Conservation (phyloP, 2,113 vertebrate species). For the Dryoscopus gambensis region DNA sequence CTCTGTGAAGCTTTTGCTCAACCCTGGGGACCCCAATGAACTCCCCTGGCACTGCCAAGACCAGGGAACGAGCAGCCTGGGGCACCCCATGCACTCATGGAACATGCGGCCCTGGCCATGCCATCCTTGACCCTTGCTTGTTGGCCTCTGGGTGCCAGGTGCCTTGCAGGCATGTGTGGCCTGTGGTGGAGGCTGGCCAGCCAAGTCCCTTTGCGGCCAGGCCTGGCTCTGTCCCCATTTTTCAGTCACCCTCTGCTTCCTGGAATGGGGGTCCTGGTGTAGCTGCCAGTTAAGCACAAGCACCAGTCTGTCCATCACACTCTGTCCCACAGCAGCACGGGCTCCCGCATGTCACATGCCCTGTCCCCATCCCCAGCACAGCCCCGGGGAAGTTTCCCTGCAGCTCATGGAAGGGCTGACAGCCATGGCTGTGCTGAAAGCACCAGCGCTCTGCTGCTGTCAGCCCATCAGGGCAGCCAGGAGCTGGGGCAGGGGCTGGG, state of each 20-base stretch:
- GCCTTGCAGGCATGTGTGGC: neutral
- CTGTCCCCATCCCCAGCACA: neutral
- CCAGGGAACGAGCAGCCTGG: neutral
- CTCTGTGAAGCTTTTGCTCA: neutral
- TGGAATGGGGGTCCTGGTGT: fast-evolving
- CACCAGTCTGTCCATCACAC: neutral
- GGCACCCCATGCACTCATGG: fast-evolving
- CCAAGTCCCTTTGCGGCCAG: neutral
- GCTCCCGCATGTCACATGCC: fast-evolving
- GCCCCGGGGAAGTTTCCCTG: neutral
- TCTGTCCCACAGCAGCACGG: neutral
- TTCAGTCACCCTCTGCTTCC: neutral
- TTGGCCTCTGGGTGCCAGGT: neutral
- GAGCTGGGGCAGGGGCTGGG: neutral
- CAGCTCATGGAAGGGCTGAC: fast-evolving
- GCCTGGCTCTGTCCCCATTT: neutral
- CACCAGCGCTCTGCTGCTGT: neutral
- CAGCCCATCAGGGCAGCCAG: neutral
- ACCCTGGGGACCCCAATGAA: fast-evolving
- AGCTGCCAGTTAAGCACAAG: neutral
- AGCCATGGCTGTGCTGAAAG: neutral
- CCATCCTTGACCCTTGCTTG: fast-evolving
- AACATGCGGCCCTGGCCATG: neutral
- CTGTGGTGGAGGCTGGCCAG: neutral
- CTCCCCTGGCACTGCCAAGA: fast-evolving